Conservation (phyloP, 2,888 invertebrate species). For the Lasius fuliginosus region DNA sequence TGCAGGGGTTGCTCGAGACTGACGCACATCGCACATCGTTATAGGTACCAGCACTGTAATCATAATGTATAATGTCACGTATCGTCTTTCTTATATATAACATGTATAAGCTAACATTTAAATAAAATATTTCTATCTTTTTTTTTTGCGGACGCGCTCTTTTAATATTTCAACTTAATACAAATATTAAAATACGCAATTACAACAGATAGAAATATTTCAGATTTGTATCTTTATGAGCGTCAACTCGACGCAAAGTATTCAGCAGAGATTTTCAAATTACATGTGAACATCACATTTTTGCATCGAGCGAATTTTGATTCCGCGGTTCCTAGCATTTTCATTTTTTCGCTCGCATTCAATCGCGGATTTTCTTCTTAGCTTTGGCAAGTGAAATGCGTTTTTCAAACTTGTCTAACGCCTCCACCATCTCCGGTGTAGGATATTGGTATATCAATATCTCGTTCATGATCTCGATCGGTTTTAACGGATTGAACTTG, state of each 20-base stretch:
- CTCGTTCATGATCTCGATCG: constrained; percentile 87
- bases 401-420: constrained; percentile 73
- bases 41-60: constrained; percentile 59
- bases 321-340: neutral
- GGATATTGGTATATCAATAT: constrained; percentile 83
- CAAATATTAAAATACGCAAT: constrained; percentile 9
- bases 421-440: constrained; percentile 61
- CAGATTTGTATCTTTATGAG: neutral
- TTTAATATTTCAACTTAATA: neutral
- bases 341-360: neutral
- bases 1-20: constrained; percentile 67
- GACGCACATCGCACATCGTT: constrained; percentile 57
- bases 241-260: neutral
- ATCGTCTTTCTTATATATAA: neutral
- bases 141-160: neutral
- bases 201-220: constrained; percentile 21
- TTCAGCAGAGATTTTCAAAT: constrained; percentile 7
- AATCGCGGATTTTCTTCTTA: constrained; percentile 22
- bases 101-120: neutral
- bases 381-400: constrained; percentile 71
- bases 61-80: neutral
- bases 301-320: neutral
- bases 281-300: neutral
- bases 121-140: constrained; percentile 4
- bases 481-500: constrained; percentile 87